These are phyloP conservation scores for Ptychodera flava DNA, from an alignment of 35 echinoderm and acorn worm species.

Conservation along the genomic window DNA sequence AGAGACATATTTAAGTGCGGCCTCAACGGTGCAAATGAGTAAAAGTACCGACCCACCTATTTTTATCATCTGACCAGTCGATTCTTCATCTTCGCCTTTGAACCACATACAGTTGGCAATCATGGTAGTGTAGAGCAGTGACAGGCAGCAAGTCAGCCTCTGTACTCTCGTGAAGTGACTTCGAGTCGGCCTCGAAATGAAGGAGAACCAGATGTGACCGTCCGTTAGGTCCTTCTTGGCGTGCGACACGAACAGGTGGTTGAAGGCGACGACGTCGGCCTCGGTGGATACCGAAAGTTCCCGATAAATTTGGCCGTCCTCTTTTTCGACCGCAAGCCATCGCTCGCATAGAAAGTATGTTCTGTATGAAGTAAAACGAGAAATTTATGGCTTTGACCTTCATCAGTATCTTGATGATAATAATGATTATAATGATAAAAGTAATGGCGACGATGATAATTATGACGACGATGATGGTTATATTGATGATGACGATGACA, in stretches of 20 bases:
- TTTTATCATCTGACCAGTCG: background rate
- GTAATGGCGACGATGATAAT: no score
- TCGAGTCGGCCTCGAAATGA: background rate
- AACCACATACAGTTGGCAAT: background rate
- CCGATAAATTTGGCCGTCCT: conserved; percentile 46
- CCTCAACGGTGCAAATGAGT: no score
- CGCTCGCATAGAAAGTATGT: conserved; percentile 60
- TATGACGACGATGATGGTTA: no score
- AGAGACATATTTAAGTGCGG: no score
- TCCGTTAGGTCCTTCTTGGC: background rate
- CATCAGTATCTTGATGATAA: no score
- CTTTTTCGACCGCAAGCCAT: conserved; percentile 59
- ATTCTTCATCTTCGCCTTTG: background rate
- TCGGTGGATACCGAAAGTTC: conserved; percentile 34
- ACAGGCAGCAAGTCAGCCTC: background rate
- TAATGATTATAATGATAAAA: no score
- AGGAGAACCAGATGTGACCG: background rate
- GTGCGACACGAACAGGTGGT: background rate
- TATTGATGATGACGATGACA: no score
- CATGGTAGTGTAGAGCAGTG: background rate
- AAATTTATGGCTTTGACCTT: no score
- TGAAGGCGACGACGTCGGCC: conserved; percentile 17
- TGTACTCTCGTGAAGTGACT: background rate
- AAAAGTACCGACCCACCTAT: background rate
- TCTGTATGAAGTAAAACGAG: conserved; percentile 28